Conservation (phyloP, 2,888 invertebrate genomes). For the Prosapia bicincta region DNA sequence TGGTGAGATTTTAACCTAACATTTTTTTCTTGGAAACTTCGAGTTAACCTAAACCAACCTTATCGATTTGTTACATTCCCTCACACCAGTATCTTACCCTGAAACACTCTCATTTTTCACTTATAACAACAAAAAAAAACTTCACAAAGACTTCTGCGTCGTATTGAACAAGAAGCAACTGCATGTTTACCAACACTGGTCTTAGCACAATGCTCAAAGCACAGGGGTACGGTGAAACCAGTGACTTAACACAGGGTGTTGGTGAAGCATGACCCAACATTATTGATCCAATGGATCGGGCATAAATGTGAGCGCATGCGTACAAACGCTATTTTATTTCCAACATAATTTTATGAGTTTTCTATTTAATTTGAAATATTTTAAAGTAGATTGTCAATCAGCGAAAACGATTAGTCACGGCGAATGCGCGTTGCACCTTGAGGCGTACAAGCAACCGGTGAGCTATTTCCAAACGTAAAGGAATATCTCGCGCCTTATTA, state of each 20-base stretch:
- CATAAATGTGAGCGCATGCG: background rate
- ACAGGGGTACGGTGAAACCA: background rate
- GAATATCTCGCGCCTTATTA: too few relatives aligned
- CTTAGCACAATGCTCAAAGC: background rate
- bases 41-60: constrained; percentile 1
- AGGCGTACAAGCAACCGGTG: too few relatives aligned
- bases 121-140: too few relatives aligned
- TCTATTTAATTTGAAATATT: too few relatives aligned
- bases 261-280: background rate
- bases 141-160: too few relatives aligned
- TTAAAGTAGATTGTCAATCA: too few relatives aligned
- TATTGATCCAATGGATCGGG: background rate
- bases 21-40: too few relatives aligned
- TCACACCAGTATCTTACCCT: background rate
- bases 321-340: background rate
- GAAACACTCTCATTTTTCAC: background rate
- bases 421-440: background rate
- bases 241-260: background rate
- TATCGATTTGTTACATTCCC: background rate
- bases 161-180: background rate
- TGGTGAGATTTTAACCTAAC: too few relatives aligned
- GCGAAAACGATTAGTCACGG: background rate
- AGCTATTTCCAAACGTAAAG: too few relatives aligned
- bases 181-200: background rate
- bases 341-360: background rate